Evolutionary conservation across 2,113 vertebrate genomes (phyloP).

Genomic region (Psittacula cyanocephala): DNA sequence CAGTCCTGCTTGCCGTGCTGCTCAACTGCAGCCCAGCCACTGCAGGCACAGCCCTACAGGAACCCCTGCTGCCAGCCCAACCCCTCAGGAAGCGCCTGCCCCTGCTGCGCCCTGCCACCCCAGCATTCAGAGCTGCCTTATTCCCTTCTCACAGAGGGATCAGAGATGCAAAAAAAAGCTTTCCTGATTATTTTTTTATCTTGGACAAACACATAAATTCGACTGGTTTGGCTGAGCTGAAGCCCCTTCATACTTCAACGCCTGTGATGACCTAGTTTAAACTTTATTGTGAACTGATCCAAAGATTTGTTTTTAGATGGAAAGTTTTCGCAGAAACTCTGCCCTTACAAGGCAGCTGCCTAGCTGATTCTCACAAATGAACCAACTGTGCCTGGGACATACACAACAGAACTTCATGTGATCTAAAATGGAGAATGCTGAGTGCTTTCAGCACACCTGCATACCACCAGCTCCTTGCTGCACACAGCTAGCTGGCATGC

Average conservation of each 20-base stretch:
- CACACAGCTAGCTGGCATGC: not conserved
- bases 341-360: not conserved
- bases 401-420: not conserved
- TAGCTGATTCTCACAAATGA: not conserved
- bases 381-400: not conserved
- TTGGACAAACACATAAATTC: not conserved
- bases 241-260: not conserved
- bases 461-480: fast-evolving
- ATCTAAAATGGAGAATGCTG: not conserved
- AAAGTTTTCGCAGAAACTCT: not conserved
- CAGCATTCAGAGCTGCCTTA: not conserved
- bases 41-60: not conserved
- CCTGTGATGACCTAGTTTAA: not conserved
- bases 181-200: not conserved
- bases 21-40: fast-evolving
- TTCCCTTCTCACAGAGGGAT: not conserved
- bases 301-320: not conserved
- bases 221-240: not conserved
- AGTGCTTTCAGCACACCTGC: not conserved
- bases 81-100: fast-evolving
- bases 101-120: not conserved
- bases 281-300: not conserved
- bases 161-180: not conserved
- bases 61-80: not conserved
- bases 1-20: not conserved